phyloP scores from a whole-genome alignment of 2,113 vertebrate species.

The Gavia stellata region DNA sequence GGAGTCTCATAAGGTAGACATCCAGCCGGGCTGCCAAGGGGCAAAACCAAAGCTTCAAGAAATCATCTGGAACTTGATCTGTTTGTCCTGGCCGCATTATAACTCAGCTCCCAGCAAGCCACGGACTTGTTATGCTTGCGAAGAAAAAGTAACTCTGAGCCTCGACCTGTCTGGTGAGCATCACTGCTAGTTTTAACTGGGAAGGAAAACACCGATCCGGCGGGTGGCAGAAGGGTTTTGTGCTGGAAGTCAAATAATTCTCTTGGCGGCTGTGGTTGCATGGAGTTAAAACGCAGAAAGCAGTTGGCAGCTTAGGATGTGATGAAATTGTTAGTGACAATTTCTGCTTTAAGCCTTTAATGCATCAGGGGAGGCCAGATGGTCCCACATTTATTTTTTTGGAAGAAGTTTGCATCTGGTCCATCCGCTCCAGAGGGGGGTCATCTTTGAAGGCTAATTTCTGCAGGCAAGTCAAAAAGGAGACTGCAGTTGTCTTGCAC shows the following conservation, averaged over 20 bases:
- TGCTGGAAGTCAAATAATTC: neutral
- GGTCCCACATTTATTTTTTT: neutral
- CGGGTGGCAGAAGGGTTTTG: neutral
- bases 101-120: neutral
- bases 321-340: neutral
- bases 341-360: neutral
- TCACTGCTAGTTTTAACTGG: constrained; percentile 5
- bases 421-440: neutral
- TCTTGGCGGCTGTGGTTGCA: neutral
- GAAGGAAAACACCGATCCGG: neutral
- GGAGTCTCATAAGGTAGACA: neutral
- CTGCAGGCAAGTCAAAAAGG: neutral
- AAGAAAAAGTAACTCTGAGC: neutral
- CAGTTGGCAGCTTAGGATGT: neutral
- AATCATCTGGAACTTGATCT: constrained; percentile 51
- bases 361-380: neutral
- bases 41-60: neutral
- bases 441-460: neutral
- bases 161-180: constrained; percentile 29
- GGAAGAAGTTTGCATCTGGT: neutral
- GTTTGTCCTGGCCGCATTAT: constrained; percentile 26
- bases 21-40: neutral
- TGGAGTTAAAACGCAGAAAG: neutral
- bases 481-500: neutral
- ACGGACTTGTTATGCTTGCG: neutral